Evolutionary conservation across 2,113 vertebrate species (phyloP).

Genomic region (Columbina picui): DNA sequence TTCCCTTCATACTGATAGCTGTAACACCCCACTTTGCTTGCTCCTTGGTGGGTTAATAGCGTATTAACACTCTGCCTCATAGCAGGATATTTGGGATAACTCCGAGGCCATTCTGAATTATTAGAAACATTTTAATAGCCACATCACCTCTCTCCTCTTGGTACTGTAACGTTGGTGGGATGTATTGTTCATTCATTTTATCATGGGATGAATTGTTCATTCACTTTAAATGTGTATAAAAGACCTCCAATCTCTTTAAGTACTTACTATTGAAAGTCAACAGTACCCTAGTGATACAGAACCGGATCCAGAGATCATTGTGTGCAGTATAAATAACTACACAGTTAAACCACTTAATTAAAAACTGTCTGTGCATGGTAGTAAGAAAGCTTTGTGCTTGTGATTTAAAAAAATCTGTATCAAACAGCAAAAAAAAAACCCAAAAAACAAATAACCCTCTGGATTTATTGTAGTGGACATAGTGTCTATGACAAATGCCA

Average conservation of each 20-base stretch:
- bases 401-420: neutral
- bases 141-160: neutral
- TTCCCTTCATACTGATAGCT: neutral
- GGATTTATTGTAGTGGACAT: neutral
- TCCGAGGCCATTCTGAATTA: neutral
- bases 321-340: constrained; percentile 28
- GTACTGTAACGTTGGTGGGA: neutral
- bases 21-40: neutral
- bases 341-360: constrained; percentile 33
- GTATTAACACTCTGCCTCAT: neutral
- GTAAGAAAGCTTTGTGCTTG: neutral
- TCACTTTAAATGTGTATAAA: neutral
- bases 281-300: neutral
- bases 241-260: neutral
- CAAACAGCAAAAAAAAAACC: neutral
- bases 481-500: neutral
- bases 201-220: neutral
- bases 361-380: neutral
- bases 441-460: no score
- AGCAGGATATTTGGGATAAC: neutral
- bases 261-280: neutral
- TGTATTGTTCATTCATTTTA: neutral
- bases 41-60: neutral
- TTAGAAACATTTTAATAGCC: neutral
- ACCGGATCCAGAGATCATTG: neutral